phyloP scores from a whole-genome alignment of 2,797 vertebrate genomes.

The Nannoperca australis region DNA sequence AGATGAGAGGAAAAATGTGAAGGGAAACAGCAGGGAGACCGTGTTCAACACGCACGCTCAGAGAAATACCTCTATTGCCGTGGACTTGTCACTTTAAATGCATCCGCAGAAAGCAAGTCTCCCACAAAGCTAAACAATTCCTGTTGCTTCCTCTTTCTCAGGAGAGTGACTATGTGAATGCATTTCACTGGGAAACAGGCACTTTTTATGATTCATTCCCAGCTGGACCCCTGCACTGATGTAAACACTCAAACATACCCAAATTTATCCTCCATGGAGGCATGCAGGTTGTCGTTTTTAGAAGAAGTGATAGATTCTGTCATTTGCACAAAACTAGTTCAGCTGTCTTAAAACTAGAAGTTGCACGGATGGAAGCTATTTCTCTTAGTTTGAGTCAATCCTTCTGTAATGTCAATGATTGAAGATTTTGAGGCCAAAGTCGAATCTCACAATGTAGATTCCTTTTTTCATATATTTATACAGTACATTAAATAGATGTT shows the following conservation, averaged over 20 bases:
- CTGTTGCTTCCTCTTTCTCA: conserved; percentile 43
- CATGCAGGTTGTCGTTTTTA: conserved; percentile 24
- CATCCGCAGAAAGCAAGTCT: conserved; percentile 36
- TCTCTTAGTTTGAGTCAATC: not conserved
- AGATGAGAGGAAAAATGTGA: conserved; percentile 32
- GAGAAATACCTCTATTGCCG: conserved; percentile 18
- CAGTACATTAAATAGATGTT: not conserved
- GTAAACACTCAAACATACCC: conserved; percentile 27
- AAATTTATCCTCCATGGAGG: conserved; percentile 22
- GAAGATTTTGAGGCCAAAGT: not conserved
- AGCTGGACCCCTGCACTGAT: conserved; percentile 47
- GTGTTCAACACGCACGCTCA: conserved; percentile 8
- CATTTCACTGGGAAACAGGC: conserved; percentile 41
- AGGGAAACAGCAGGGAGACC: conserved; percentile 13
- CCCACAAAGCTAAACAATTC: conserved; percentile 47
- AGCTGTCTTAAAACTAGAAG: conserved; percentile 19
- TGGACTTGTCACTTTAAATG: conserved; percentile 48
- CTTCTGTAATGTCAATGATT: not conserved
- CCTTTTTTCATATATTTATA: not conserved
- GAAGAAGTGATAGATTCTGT: conserved; percentile 16
- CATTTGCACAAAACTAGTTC: conserved; percentile 10
- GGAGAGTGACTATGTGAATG: conserved; percentile 35
- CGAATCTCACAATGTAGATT: not conserved
- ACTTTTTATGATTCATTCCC: conserved; percentile 58
- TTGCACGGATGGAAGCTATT: conserved; percentile 7